A percentile compares a stretch with the other conserved stretches of the same genome.
Evolutionary conservation across 2,797 vertebrate species (phyloP).

Genomic region (Siniperca scherzeri): DNA sequence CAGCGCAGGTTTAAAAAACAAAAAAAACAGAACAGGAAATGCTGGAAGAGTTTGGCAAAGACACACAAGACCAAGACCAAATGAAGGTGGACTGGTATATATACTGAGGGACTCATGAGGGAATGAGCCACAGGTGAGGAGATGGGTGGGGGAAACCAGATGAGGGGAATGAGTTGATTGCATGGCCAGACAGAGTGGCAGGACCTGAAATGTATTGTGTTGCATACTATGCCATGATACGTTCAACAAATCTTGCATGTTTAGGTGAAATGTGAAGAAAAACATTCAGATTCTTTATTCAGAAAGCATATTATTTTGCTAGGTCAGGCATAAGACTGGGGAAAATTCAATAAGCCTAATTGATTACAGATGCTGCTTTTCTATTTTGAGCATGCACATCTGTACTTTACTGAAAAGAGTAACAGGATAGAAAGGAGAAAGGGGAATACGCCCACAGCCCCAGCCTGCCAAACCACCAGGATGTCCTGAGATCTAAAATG

Average conservation of each 20-base stretch:
- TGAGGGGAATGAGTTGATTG: too few relatives aligned
- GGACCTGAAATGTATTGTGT: background rate
- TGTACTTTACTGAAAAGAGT: conserved; percentile 17
- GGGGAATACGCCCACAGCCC: background rate
- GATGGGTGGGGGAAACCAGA: too few relatives aligned
- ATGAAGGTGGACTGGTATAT: too few relatives aligned
- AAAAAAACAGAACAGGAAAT: too few relatives aligned
- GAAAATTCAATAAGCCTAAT: conserved; percentile 5
- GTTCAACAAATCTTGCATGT: conserved; percentile 7
- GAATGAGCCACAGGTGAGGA: too few relatives aligned
- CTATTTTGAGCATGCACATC: conserved; percentile 18
- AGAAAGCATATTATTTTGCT: background rate
- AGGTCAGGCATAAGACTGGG: background rate
- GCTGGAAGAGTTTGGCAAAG: too few relatives aligned
- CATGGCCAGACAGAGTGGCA: too few relatives aligned
- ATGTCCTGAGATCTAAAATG: conserved; percentile 36
- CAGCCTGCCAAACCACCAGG: conserved; percentile 2
- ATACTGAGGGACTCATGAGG: too few relatives aligned
- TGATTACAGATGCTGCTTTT: conserved; percentile 17
- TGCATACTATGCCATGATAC: background rate
- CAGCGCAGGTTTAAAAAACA: too few relatives aligned
- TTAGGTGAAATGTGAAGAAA: background rate
- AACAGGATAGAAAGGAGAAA: background rate
- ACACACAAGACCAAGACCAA: too few relatives aligned
- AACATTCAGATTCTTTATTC: conserved; percentile 1